Evolutionary conservation across 2,113 vertebrate genomes (phyloP).

Genomic region (Actenoides hombroni): DNA sequence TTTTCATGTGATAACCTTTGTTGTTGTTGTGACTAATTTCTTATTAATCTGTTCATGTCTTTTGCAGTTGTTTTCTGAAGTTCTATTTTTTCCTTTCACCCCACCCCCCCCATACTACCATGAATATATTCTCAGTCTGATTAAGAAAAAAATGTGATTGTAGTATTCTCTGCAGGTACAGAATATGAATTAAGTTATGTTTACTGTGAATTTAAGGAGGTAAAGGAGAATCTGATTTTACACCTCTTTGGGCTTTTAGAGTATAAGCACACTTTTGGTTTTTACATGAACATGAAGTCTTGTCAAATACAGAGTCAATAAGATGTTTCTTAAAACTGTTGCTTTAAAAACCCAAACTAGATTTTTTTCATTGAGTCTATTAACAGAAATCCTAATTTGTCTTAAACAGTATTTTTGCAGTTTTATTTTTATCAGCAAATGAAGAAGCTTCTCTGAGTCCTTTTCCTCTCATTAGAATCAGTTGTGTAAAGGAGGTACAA

Average conservation of each 20-base stretch:
- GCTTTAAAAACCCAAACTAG: background rate
- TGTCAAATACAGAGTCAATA: background rate
- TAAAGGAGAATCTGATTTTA: background rate
- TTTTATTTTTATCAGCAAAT: background rate
- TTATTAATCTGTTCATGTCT: background rate
- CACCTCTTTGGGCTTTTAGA: background rate
- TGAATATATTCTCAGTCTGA: background rate
- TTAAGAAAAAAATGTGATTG: background rate
- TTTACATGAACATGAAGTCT: background rate
- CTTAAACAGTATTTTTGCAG: background rate
- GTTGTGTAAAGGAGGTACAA: background rate
- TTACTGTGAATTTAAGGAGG: background rate
- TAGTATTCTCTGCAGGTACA: background rate
- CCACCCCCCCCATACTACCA: background rate
- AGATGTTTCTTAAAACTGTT: background rate
- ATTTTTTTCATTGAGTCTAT: background rate
- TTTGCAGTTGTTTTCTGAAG: background rate
- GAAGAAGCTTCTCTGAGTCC: background rate
- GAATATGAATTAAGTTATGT: background rate
- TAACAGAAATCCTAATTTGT: background rate
- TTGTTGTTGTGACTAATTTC: background rate
- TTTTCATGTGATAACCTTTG: background rate
- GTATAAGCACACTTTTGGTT: background rate
- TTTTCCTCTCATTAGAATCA: background rate
- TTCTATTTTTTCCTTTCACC: background rate